Evolutionary conservation across 2,113 vertebrate genomes (phyloP), one percentile per base, ranked within the genome.

Genomic region (Plestiodon gilberti): DNA sequence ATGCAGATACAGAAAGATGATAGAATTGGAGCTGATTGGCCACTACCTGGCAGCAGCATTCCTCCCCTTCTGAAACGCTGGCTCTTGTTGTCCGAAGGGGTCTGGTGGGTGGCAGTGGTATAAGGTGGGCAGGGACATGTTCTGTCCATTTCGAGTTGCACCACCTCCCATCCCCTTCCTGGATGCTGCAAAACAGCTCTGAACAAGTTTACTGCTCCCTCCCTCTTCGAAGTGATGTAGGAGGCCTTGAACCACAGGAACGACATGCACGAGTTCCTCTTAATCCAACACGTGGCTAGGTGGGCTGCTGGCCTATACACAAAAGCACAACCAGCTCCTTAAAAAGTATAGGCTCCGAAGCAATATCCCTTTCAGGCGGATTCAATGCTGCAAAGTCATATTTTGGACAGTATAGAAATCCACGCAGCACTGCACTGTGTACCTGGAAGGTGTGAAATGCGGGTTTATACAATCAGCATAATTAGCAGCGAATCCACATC

Each of bases 311-410:
- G 17, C 13, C 55, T 57, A 57, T 57, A 57, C 55, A 57, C 55
- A 57, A 67, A n/a, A 67, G 15, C 2, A 33, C 67, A 69, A 33
- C n/a, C n/a, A 10, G n/a, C 13, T n/a, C n/a, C 14, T 69, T 33
- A 69, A 35, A 69, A 11, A 52, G 73, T 55, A 78, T 9, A 30
- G 25, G 76, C 76, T 22, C 83, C 89, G 78, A 78, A 90, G 67
- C 78, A 59, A 0, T 23, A 1, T 0, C 3, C 1, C 61, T 57
- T 13, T 25, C 9, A 40, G 0, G 17, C 4, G 8, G 7, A 10
- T 65, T 30, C 64, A 65, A 7, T 65, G 64, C 25, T 43, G 40
- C 28, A 85, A 48, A 28, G 83, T 35, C n/a, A 1, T 57, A 57
- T 35, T 8, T 82, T 70, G 0, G 25, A 73, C 4, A 17, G 55